Evolutionary conservation across 2,113 vertebrate species (phyloP).

Genomic region (Nymphicus hollandicus): DNA sequence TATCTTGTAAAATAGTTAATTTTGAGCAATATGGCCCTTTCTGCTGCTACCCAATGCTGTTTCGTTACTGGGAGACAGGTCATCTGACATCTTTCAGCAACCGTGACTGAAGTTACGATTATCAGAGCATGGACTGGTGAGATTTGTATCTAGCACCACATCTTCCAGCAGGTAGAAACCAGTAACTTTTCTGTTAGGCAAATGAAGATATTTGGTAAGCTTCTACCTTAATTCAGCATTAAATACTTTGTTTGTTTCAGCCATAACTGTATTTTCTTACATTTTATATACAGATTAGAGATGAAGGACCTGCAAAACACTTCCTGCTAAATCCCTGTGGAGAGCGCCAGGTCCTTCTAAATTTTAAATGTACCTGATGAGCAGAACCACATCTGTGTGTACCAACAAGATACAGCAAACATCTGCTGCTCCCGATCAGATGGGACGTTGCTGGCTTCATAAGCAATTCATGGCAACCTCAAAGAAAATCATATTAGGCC

Average conservation of each 20-base stretch:
- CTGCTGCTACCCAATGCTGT: not conserved
- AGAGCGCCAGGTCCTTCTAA: not conserved
- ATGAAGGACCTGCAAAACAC: not conserved
- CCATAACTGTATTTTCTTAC: not conserved
- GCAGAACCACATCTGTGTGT: not conserved
- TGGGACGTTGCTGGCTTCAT: not conserved
- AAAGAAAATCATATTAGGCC: not conserved
- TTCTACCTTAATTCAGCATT: not conserved
- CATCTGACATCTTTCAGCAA: not conserved
- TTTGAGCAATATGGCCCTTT: not conserved
- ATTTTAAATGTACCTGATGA: not conserved
- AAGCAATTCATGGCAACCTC: not conserved
- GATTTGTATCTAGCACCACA: not conserved
- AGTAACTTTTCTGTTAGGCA: not conserved
- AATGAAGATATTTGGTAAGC: not conserved
- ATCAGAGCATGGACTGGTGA: not conserved
- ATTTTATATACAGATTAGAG: not conserved
- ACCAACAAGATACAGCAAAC: not conserved
- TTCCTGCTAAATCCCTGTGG: not conserved
- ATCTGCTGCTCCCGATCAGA: not conserved
- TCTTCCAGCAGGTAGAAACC: not conserved
- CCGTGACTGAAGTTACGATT: not conserved
- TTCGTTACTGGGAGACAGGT: not conserved
- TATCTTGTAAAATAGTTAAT: not conserved
- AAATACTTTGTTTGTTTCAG: not conserved